Evolutionary conservation across 2,888 invertebrate species (phyloP), one percentile per base, ranked within the genome.

Genomic region (Prenolepis imparis): DNA sequence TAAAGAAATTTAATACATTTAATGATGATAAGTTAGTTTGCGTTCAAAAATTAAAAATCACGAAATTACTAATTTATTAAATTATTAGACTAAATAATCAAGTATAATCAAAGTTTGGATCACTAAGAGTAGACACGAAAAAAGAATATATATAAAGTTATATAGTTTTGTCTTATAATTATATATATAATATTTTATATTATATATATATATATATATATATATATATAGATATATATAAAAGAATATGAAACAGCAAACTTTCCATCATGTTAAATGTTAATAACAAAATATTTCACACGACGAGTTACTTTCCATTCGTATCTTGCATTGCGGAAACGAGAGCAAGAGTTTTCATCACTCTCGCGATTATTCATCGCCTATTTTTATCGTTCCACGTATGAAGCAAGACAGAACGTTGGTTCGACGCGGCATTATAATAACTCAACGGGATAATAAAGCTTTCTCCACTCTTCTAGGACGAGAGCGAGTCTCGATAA

Each of bases 381-480:
- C 39, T 48, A 59, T 66, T 75, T 77, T 77, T 75, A 63, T 72
- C 83, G 24, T 66, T 68, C 28, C 12, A 18, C 24, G 61, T 52
- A 59, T 39, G 70, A 70, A 28, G 64, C 64, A 12, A 44, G 41
- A 28, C 1, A 28, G 28, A 28, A 28, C 39, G 39, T 11, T 61
- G 21, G 15, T 32, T 64, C 59, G 28, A 28, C 3, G 36, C 15
- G 28, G 57, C 66, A 80, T 80, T 72, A 73, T 84, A 81, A 84
- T 84, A 84, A 66, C 64, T 32, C 70, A 48, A 15, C 59, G 61
- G 64, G 66, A 57, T 82, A 85, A 88, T 86, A 88, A 88, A 86
- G 77, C 85, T 78, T 57, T 83, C 48, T 18, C 63, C 70, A 75
- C 61, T 67, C 72, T 74, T 82, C 57, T 66, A 80, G 82, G 66